Conservation (phyloP, 2,797 vertebrate species). For the Cercopithecus mitis region DNA sequence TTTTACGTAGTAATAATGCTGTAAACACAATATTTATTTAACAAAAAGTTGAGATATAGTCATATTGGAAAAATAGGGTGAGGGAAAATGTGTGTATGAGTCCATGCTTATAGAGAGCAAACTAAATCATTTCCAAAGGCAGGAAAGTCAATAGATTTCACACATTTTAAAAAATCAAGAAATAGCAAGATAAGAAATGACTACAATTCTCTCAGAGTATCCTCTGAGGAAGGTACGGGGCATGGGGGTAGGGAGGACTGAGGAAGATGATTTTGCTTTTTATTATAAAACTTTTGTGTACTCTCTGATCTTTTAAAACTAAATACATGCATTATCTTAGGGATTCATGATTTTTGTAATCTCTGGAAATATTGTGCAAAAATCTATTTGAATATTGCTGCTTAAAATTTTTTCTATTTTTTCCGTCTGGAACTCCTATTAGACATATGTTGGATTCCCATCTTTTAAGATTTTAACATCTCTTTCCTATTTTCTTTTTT, state of each 20-base stretch:
- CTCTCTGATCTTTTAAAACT: background rate
- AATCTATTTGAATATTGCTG: background rate
- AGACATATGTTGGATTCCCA: background rate
- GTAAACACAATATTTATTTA: background rate
- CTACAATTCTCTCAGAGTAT: background rate
- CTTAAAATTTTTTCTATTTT: background rate
- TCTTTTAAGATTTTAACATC: background rate
- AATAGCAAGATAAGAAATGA: background rate
- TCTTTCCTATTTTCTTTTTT: background rate
- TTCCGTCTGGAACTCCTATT: conserved; percentile 6
- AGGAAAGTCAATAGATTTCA: background rate
- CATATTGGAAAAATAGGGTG: background rate
- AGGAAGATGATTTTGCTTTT: background rate
- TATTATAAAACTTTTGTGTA: background rate
- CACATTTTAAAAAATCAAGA: background rate
- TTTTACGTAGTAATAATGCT: background rate
- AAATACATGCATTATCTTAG: background rate
- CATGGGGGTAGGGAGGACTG: background rate
- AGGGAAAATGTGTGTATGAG: background rate
- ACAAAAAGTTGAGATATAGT: background rate
- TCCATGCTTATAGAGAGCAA: background rate
- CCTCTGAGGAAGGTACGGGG: background rate
- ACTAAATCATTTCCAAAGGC: background rate
- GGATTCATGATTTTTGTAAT: conserved; percentile 3
- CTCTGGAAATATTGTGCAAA: background rate